Base-by-base conservation (phyloP, 2,888 invertebrate species). In the Rhaphigaster nebulosa region DNA sequence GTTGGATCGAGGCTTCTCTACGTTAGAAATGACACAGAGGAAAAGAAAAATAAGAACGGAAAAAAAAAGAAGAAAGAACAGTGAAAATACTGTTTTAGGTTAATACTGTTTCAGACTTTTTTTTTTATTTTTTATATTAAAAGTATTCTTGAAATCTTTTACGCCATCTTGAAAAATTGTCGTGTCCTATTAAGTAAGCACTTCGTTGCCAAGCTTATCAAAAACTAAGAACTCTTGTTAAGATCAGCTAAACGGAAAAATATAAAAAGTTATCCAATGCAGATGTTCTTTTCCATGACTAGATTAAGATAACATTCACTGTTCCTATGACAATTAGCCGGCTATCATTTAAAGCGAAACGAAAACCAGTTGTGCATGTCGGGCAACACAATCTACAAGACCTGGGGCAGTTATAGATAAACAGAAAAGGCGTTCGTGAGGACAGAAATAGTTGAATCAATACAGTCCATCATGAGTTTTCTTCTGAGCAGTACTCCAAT, bases 401-500 rank as follows among this genome's bases (percentile, higher is more conserved):
- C 70, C 38, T 38, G 20, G 70, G 38, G 70, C 70, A 23, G 34
- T 76, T 76, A 76, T 23, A 76, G 70, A 76, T 76, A 76, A 76
- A 76, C 38, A 76, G 70, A 76, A 76, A 76, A 76, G 70, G 38
- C 70, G 70, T 84, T 84, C 84, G 84, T 84, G 84, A 45, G 84
- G 84, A 84, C 84, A 84, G 84, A 84, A 84, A 84, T 84, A 84
- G 84, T 84, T n/a, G 84, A 84, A 50, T 84, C 84, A n/a, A 84
- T 84, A 84, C 45, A 45, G 84, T 84, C 84, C 84, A 50, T 84
- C 84, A 84, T 50, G 38, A 80, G 26, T 84, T 84, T 45, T 45
- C 80, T 80, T 84, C 45, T 41, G 18, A 45, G 45, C 84, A 15
- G 45, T 50, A 45, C 13, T 45, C 80, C 29, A 34, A 15, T 4